Evolutionary conservation across 2,797 vertebrate species (phyloP), one percentile per base, ranked within the genome.

Genomic region (Emydoidea blandingii): DNA sequence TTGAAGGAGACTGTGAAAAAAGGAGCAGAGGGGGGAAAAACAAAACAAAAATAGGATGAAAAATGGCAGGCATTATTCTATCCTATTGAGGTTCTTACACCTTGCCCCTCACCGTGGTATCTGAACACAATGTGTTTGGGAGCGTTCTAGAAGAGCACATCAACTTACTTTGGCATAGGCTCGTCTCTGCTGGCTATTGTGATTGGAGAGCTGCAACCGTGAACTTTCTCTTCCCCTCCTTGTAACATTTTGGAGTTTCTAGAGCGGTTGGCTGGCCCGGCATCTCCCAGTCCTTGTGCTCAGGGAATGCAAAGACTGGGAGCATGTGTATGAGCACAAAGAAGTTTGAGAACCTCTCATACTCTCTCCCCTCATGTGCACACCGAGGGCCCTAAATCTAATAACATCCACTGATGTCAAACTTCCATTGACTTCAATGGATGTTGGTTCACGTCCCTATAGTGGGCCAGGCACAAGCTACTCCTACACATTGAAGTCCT

Each of bases 391-490:
- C 34, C 56, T 91, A 44, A 44, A 83, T 84, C 89, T 53, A 65
- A 94, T 57, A 82, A 86, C 16, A 96, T 96, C 89, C 0, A 1
- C 56, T 80, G 47, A 57, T 90, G n/a, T 86, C 89, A 92, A 94
- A 94, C 92, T 96, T 95, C 81, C 89, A 97, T 53, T 50, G 65
- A 19, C 92, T 96, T 85, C 94, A 90, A 34, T 87, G 94, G 86
- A 34, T 95, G 88, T 97, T 97, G 96, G 96, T 96, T 87, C 95
- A 94, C 52, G 31, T 97, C 87, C 96, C 94, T 91, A 56, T 72
- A 6, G 86, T 74, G 87, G 89, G 85, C 92, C 83, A 94, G 94
- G 74, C 85, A 79, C 56, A 1, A 88, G 78, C 91, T 89, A 79
- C 87, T 96, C 90, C 95, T 92, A 86, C 87, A 95, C 85, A 91